These are phyloP conservation scores for Diphyllodes magnificus DNA, from an alignment of 2,113 vertebrate species.

Conservation along the genomic window DNA sequence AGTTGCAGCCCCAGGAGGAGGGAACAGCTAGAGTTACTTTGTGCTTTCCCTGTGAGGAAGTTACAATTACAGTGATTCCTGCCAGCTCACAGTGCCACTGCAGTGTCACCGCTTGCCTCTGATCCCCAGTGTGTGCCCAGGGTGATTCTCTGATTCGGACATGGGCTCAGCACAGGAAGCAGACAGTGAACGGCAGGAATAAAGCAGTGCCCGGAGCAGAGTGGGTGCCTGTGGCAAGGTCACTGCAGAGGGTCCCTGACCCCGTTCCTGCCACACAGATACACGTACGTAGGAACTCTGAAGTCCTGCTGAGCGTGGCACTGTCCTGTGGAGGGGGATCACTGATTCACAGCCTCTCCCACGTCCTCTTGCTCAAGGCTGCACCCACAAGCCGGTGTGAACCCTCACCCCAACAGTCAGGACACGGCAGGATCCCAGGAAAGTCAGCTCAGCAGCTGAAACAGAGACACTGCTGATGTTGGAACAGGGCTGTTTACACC, in stretches of 20 bases:
- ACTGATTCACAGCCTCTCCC: neutral
- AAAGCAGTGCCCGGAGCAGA: neutral
- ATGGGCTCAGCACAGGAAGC: neutral
- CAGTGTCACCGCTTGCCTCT: neutral
- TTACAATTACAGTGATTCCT: neutral
- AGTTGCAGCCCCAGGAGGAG: neutral
- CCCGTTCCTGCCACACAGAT: neutral
- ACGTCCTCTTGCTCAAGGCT: neutral
- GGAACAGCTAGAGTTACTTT: neutral
- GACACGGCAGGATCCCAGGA: neutral
- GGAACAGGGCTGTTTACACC: neutral
- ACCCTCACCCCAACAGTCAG: neutral
- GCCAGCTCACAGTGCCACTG: neutral
- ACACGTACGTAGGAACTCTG: neutral
- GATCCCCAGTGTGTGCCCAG: neutral
- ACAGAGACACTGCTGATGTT: neutral
- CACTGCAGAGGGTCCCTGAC: neutral
- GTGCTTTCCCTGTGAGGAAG: neutral
- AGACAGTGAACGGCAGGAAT: accelerated
- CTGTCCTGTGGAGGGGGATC: neutral
- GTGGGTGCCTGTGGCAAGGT: neutral
- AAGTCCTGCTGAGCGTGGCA: neutral
- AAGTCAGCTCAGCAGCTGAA: neutral
- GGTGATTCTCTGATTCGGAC: neutral
- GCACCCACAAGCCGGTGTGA: accelerated